Evolutionary conservation across 1,140 invertebrate species (phyloP), one percentile per base, ranked within the genome.

Genomic region (Zaprionus lachaisei): DNA sequence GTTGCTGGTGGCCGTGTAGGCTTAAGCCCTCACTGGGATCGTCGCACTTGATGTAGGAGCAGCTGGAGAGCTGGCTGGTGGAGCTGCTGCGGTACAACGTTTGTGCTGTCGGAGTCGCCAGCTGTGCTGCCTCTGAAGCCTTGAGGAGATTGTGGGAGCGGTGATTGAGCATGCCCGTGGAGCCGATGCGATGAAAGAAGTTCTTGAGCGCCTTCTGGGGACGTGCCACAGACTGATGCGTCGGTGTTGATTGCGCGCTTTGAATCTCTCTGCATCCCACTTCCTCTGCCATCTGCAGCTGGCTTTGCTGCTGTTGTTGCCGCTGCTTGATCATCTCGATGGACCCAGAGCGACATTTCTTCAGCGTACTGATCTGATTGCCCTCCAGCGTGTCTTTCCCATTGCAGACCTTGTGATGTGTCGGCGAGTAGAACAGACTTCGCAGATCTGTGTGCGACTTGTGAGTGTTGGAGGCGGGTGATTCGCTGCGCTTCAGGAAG

Each of bases 1-100:
- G 77, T 31, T 81, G 75, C 17, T 81, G 77, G 14, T 63, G 61
- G 49, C 80, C 91, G 93, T 93, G 79, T 49, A 96, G 93, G 84
- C 96, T 96, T 54, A 97, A 94, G 17, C 96, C 96, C 80, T 96
- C 96, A 9, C 96, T 96, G 15, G 96, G 96, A 93, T 96, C 96
- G 79, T 96, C 96, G 44, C 95, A 96, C 86, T 96, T 96, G 15
- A 96, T 94, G 83, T 96, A 97, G 1, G 95, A 96, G 69, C 94
- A 94, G 47, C 93, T 94, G 62, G 94, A 94, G 72, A 96, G 91
- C 81, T 96, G 96, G 57, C 96, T 96, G 14, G 96, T 96, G 55
- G 96, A 96, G 81, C 95, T 96, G 83, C 96, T 96, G 57, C 96
- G 94, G 85, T 96, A 96, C n/a, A 96, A 93, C 92, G 94, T 70